Evolutionary conservation across 1,140 invertebrate genomes (phyloP), one percentile per base, ranked within the genome.

Genomic region (Drosophila guanche): DNA sequence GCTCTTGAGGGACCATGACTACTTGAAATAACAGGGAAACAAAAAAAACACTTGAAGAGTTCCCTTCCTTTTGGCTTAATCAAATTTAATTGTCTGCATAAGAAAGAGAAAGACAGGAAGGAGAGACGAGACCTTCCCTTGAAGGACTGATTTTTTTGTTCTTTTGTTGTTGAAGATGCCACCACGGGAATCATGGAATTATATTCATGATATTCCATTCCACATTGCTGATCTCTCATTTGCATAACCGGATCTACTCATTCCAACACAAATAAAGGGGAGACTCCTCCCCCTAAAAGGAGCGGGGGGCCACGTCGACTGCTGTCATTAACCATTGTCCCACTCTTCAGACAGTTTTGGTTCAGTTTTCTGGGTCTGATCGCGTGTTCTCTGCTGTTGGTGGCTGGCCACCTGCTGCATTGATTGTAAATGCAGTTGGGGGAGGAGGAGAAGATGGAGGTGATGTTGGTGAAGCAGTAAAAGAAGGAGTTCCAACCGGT

Each of bases 181-280:
- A 51, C 40, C 41, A 45, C 6, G 72, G 68, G 57, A 52, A 52
- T 55, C 47, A 47, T 46, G 41, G 52, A 60, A 57, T 50, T 43
- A 84, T 60, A 84, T 84, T 73, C 71, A 85, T 79, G 76, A 85
- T 54, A 79, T 79, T 78, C 70, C 37, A 76, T 43, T 75, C 33
- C 33, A 37, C 33, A 37, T 47, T 65, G 63, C 47, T 47, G 54
- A 61, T 53, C 48, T 42, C 75, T 45, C 75, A 84, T 85, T 84
- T 73, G 53, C 80, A 84, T 85, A 85, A 86, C 81, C 80, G 72
- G 80, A 55, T 74, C 51, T 69, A 73, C 51, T 53, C 79, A 81
- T 76, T 70, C 72, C 66, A 42, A 48, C n/a, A 46, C n/a, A 51
- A 59, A 53, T 12, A 14, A 55, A 27, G 59, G 46, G 43, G 41